These are phyloP conservation scores for Okamejei kenojei DNA, from an alignment of 2,797 vertebrate species.

Conservation along the genomic window DNA sequence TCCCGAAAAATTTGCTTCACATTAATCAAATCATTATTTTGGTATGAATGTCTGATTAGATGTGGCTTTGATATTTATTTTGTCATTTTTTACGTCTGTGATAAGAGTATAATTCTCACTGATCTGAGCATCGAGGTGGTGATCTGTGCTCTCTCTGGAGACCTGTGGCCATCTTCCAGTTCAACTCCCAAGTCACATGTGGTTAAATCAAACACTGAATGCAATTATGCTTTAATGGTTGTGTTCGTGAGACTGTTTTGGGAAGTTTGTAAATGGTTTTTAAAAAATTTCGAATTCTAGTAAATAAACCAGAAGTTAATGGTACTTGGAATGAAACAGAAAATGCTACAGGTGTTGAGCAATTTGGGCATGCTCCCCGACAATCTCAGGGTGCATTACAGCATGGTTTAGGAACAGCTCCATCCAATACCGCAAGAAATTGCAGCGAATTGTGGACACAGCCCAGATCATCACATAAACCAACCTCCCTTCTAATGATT, in stretches of 20 bases:
- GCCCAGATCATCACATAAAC: too few species aligned
- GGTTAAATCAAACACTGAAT: neutral
- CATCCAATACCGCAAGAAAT: too few species aligned
- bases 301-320: neutral
- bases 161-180: neutral
- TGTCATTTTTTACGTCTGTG: neutral
- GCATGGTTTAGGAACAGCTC: too few species aligned
- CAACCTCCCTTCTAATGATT: too few species aligned
- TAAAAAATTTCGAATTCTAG: neutral
- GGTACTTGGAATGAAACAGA: too few species aligned
- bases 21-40: neutral
- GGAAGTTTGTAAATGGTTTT: neutral
- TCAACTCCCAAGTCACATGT: slow-evolving; percentile 18
- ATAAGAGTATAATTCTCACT: neutral
- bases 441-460: too few species aligned
- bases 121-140: neutral
- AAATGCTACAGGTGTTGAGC: too few species aligned
- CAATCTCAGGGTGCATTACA: too few species aligned
- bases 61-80: neutral
- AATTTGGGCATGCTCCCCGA: too few species aligned
- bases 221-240: neutral
- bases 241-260: neutral
- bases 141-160: neutral
- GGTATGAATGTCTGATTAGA: neutral
- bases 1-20: neutral